Conservation (phyloP, 2,888 invertebrate genomes). For the Drosophila percnosoma region DNA sequence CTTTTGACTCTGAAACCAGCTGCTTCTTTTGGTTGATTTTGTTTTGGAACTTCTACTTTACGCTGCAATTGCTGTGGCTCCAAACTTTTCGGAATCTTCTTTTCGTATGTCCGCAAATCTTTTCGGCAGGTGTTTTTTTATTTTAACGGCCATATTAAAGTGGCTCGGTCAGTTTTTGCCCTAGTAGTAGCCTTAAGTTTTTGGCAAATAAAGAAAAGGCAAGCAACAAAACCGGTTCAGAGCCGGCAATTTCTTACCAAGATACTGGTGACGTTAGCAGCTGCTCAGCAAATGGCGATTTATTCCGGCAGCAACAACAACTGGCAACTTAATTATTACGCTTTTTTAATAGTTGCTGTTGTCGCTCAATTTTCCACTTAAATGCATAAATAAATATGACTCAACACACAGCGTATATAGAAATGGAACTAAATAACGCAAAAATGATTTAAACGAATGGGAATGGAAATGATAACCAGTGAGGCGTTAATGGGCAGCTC, state of each 20-base stretch:
- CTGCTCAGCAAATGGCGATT: slow-evolving; percentile 35
- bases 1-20: slow-evolving; percentile 6
- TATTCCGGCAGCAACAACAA: slow-evolving; percentile 1
- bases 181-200: slow-evolving; percentile 23
- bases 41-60: slow-evolving; percentile 4
- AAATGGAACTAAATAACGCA: slow-evolving; percentile 1
- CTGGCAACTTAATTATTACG: slow-evolving; percentile 17
- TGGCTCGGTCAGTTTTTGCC: slow-evolving; percentile 51
- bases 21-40: slow-evolving; percentile 16
- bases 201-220: slow-evolving; percentile 46
- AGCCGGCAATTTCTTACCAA: slow-evolving; percentile 29
- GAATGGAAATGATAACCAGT: slow-evolving; percentile 20
- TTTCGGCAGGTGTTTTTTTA: slow-evolving; percentile 49
- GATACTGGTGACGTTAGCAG: slow-evolving; percentile 52
- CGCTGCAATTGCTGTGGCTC: slow-evolving; percentile 12
- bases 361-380: slow-evolving; percentile 32
- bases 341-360: slow-evolving; percentile 12
- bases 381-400: slow-evolving; percentile 11
- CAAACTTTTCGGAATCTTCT: slow-evolving; percentile 15
- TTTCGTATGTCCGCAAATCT: slow-evolving; percentile 37
- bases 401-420: slow-evolving; percentile 1
- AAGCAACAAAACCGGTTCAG: slow-evolving; percentile 40
- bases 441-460: slow-evolving; percentile 12
- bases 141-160: slow-evolving; percentile 33
- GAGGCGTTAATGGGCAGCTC: slow-evolving; percentile 20